phyloP scores from a whole-genome alignment of 2,797 vertebrate species.

The Malacoctenus gilli region DNA sequence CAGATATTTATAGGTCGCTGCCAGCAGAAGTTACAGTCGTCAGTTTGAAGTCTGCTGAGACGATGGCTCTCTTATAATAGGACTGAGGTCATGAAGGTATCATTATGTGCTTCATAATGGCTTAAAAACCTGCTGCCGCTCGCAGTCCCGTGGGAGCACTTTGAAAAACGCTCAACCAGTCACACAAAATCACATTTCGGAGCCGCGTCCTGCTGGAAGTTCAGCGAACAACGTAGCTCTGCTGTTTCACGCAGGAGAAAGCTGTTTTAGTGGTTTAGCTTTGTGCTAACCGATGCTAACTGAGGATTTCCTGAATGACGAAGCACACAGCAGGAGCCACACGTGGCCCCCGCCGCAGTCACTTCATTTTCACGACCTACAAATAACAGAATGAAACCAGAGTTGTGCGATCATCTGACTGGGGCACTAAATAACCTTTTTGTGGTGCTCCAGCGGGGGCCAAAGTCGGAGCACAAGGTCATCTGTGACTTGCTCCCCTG shows the following conservation, averaged over 20 bases:
- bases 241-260: too few species aligned
- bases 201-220: too few species aligned
- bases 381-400: conserved; percentile 20
- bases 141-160: too few species aligned
- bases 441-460: conserved; percentile 6
- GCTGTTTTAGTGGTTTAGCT: too few species aligned
- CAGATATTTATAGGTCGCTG: conserved; percentile 54
- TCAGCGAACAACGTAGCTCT: too few species aligned
- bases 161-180: too few species aligned
- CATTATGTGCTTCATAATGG: conserved; percentile 41
- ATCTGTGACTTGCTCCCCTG: conserved; percentile 36
- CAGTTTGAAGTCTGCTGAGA: conserved; percentile 43
- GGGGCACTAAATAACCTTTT: conserved; percentile 5
- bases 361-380: not conserved
- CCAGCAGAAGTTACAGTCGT: conserved; percentile 46
- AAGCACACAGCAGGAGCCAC: not conserved
- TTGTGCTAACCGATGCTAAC: not conserved
- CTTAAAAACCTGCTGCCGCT: conserved; percentile 5
- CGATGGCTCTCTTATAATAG: conserved; percentile 49
- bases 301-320: conserved; percentile 12
- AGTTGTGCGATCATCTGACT: conserved; percentile 9
- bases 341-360: too few species aligned
- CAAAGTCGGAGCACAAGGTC: conserved; percentile 27
- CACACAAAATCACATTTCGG: too few species aligned
- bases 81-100: conserved; percentile 48